Conservation (phyloP, 1,140 invertebrate species). For the Hermatobates lingyangjiaoensis region DNA sequence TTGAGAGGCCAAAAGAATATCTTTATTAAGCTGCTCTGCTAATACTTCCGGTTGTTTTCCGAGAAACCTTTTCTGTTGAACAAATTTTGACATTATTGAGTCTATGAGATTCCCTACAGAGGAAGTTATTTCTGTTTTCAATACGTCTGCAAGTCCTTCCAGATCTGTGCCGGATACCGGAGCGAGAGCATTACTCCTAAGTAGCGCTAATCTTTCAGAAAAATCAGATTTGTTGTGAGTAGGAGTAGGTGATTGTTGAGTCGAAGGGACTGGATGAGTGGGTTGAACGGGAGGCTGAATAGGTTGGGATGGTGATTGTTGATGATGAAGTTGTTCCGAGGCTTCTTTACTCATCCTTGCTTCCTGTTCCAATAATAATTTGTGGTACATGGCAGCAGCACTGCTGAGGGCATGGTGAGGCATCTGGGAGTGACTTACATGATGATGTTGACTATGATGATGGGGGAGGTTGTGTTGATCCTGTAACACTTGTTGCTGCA, state of each 20-base stretch:
- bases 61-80: conserved; percentile 54
- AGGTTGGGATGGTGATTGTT: conserved; percentile 14
- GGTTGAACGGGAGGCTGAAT: conserved; percentile 27
- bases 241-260: conserved; percentile 14
- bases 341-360: conserved; percentile 45
- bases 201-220: conserved; percentile 39
- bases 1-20: conserved; percentile 53
- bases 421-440: conserved; percentile 29
- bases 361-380: conserved; percentile 55
- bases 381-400: conserved; percentile 57
- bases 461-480: conserved; percentile 17
- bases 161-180: conserved; percentile 52
- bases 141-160: conserved; percentile 66
- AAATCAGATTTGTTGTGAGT: conserved; percentile 26
- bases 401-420: conserved; percentile 34
- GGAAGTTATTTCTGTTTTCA: conserved; percentile 75
- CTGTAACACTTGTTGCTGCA: conserved; percentile 21
- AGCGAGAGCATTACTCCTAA: conserved; percentile 37
- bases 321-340: conserved; percentile 29
- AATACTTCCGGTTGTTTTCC: conserved; percentile 57
- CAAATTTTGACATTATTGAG: conserved; percentile 63
- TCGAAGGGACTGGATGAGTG: conserved; percentile 16
- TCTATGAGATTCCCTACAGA: conserved; percentile 72
- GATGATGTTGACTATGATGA: conserved; percentile 25
- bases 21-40: conserved; percentile 63